Percentiles rank a stretch among this genome's conserved stretches.
Conservation (phyloP, 2,888 invertebrate genomes). For the Cacoxenus indagator region DNA sequence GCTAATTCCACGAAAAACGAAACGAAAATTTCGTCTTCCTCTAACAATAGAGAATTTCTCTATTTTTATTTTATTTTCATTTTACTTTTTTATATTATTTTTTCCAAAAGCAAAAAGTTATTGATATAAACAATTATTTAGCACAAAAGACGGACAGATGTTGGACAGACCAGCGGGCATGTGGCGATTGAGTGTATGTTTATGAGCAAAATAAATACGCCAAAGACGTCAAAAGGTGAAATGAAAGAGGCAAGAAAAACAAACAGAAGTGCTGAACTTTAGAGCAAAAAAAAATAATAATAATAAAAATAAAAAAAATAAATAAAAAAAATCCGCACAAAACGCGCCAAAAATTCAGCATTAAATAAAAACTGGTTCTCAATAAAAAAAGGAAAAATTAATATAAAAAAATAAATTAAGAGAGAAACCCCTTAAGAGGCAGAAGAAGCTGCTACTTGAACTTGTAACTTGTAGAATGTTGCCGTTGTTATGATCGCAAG, state of each 20-base stretch:
- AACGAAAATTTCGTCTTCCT: conserved; percentile 41
- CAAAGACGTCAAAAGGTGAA: not conserved
- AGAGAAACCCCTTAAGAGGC: not conserved
- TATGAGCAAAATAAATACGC: conserved; percentile 7
- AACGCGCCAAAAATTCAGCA: no score
- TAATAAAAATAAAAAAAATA: conserved; percentile 49
- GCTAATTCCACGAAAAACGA: conserved; percentile 15
- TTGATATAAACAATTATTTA: conserved; percentile 53
- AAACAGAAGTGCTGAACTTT: conserved; percentile 15
- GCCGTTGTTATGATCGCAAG: no score
- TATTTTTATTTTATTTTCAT: not conserved
- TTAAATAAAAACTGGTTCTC: conserved; percentile 47
- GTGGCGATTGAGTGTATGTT: not conserved
- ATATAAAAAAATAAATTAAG: conserved; percentile 42
- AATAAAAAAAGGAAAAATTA: conserved; percentile 49
- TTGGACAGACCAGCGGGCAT: no score
- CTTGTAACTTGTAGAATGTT: not conserved
- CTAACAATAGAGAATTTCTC: no score
- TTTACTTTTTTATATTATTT: not conserved
- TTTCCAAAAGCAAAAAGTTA: conserved; percentile 15
- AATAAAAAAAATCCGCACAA: conserved; percentile 47
- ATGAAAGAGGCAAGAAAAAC: conserved; percentile 23
- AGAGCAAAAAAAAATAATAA: conserved; percentile 31
- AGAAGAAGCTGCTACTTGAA: not conserved
- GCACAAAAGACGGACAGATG: conserved; percentile 12